Evolutionary conservation across 2,797 vertebrate species (phyloP), one percentile per base, ranked within the genome.

Genomic region (Crax fasciolata): DNA sequence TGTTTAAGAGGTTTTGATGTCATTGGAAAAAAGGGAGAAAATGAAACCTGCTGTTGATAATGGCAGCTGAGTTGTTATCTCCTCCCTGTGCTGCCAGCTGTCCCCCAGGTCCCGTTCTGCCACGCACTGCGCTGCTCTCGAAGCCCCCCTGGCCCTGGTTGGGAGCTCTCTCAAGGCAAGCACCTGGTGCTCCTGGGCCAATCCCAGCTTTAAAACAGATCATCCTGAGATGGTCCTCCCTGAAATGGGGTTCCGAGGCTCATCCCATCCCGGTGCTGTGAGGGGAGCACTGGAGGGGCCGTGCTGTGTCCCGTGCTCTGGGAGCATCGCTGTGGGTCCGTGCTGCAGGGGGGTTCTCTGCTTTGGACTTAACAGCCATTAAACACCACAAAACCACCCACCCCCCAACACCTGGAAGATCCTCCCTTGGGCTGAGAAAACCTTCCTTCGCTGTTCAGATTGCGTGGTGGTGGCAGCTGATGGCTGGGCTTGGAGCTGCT

Each of bases 241-340:
- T 18, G 20, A 44, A 74, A 41, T 4, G 30, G 30, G n/a, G 13
- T 10, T 28, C 54, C 43, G 7, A 8, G 6, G 11, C 21, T 28
- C 46, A 6, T 10, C 44, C 30, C 30, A 2, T 66, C 19, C 52
- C 41, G 39, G 15, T 18, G 27, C 3, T 4, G 28, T 8, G 3
- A 4, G 11, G 48, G 41, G 20, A 18, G 3, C 49, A 7, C 8
- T 3, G 63, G 0, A 4, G 2, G 38, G 23, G 35, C 4, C 14
- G 46, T 6, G 32, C 4, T 2, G 24, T 6, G 5, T 10, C 6
- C 12, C 3, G 0, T 3, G 49, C 3, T 27, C 23, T 3, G 3
- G 63, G 72, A 35, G 43, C 1, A 11, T 3, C 7, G n/a, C 51
- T n/a, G 8, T 15, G 9, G 27, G 51, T 25, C 11, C 24, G 24